Base-by-base conservation (phyloP, 2,888 invertebrate species). In the Clitarchus hookeri region DNA sequence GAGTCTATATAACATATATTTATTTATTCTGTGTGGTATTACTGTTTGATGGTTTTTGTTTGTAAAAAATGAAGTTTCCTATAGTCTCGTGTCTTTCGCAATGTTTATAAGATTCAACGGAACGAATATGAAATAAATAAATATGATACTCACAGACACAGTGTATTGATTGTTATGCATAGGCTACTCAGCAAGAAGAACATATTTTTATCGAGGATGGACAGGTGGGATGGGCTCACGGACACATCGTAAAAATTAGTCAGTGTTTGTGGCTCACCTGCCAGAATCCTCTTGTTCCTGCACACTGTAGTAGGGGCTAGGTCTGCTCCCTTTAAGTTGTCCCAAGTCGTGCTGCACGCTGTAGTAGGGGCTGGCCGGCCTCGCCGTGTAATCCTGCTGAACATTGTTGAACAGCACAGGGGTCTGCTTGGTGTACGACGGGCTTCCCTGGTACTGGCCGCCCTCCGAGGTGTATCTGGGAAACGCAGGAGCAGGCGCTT, bases 201-300 rank as follows among this genome's bases (percentile, higher is more conserved):
- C 36, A 36, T 36, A 36, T 36, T 36, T 23, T 53, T 53, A 8
- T 26, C 6, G 25, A 54, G 8, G 26, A 84, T 23, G 13, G 84
- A 36, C n/a, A 16, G 27, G 25, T 25, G n/a, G 65, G 26, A 36
- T 12, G 83, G 25, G 44, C 84, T 80, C 78, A 77, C 48, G 16
- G 48, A 25, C 53, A 36, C 36, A 36, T 36, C 36, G 36, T 36
- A 36, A 36, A 36, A 36, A 36, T 36, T 36, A 36, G 36, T 3
- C 4, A 36, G 36, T 36, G 36, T 36, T 36, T 36, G 36, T 9
- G 25, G 85, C 82, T 54, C 85, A 85, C n/a, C 53, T 83, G 44
- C 78, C 91, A 91, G 84, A 88, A 85, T 0, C 91, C 90, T 82
- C 92, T 92, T 53, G 87, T 87, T 77, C 87, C 25, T 86, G 90